A percentile compares a stretch with the other conserved stretches of the same genome.
phyloP scores from a whole-genome alignment of 1,140 invertebrate genomes.

The Pectinophora gossypiella region DNA sequence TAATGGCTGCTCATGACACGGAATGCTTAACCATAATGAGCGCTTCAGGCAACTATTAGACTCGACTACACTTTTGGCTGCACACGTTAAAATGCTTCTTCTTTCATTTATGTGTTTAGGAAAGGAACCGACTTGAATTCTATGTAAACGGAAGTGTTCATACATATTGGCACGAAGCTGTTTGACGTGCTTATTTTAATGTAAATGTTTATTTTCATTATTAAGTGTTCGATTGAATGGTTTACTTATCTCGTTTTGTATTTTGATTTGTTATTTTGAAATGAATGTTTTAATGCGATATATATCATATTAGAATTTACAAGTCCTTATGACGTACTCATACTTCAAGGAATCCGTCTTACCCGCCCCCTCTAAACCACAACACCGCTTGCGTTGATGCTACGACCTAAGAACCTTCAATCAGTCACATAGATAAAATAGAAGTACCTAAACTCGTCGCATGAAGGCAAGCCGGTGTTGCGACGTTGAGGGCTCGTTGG shows the following conservation, averaged over 20 bases:
- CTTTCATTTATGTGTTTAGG: constrained; percentile 72
- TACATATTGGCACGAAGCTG: constrained; percentile 69
- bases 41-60: constrained; percentile 71
- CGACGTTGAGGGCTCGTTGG: neutral
- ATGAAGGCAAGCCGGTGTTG: too few species aligned
- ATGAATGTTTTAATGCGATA: constrained; percentile 13
- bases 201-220: constrained; percentile 55
- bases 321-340: too few species aligned
- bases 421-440: too few species aligned
- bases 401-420: too few species aligned
- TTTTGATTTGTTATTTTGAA: constrained; percentile 29
- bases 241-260: constrained; percentile 50
- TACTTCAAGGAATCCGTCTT: too few species aligned
- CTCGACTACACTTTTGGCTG: constrained; percentile 72
- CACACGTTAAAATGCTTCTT: constrained; percentile 70
- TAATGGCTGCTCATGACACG: constrained; percentile 68
- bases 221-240: constrained; percentile 65
- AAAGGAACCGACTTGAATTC: constrained; percentile 46
- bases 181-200: constrained; percentile 72
- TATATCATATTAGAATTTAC: neutral
- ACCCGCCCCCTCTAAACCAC: too few species aligned
- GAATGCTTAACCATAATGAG: constrained; percentile 69
- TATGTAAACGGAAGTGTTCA: constrained; percentile 52
- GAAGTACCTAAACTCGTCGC: too few species aligned
- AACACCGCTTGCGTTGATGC: too few species aligned